Evolutionary conservation across 92 coral and sea anemone species (phyloP).

Genomic region (Epizoanthus fatuus): DNA sequence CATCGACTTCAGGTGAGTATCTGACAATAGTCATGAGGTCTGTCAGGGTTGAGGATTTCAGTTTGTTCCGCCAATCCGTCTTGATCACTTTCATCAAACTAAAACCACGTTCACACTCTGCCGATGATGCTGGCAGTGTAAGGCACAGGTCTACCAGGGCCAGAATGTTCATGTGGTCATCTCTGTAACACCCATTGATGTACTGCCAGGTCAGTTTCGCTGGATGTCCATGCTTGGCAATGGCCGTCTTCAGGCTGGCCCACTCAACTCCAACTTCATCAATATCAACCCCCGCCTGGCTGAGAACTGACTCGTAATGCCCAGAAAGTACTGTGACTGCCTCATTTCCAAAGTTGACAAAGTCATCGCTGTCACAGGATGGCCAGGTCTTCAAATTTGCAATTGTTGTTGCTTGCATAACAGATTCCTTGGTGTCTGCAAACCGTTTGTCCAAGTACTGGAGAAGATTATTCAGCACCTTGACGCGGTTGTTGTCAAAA

Average conservation of each 20-base stretch:
- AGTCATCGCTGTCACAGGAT: constrained; percentile 20
- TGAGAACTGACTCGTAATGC: constrained; percentile 38
- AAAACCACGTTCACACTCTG: constrained; percentile 32
- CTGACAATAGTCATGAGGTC: constrained; percentile 37
- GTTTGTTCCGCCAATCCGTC: constrained; percentile 34
- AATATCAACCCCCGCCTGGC: constrained; percentile 34
- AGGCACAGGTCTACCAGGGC: constrained; percentile 54
- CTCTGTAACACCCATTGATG: constrained; percentile 21
- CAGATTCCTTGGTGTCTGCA: constrained; percentile 43
- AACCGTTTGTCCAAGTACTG: constrained; percentile 40
- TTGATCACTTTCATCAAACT: constrained; percentile 53
- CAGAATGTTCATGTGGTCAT: constrained; percentile 26
- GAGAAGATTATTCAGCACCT: constrained; percentile 8
- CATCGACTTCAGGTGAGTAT: constrained; percentile 24
- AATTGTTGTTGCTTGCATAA: constrained; percentile 52
- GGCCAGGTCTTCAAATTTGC: constrained; percentile 50
- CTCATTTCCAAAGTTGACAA: constrained; percentile 30
- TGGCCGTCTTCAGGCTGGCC: constrained; percentile 49
- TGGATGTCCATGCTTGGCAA: constrained; percentile 40
- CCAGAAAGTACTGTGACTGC: constrained; percentile 27
- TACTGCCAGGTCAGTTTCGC: constrained; percentile 23
- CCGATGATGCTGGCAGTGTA: constrained; percentile 37
- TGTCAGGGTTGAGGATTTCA: constrained; percentile 28
- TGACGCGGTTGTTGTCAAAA: constrained; percentile 17
- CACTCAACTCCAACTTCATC: constrained; percentile 49